Conservation (phyloP, 2,113 vertebrate genomes). For the Ctenodactylus gundi region DNA sequence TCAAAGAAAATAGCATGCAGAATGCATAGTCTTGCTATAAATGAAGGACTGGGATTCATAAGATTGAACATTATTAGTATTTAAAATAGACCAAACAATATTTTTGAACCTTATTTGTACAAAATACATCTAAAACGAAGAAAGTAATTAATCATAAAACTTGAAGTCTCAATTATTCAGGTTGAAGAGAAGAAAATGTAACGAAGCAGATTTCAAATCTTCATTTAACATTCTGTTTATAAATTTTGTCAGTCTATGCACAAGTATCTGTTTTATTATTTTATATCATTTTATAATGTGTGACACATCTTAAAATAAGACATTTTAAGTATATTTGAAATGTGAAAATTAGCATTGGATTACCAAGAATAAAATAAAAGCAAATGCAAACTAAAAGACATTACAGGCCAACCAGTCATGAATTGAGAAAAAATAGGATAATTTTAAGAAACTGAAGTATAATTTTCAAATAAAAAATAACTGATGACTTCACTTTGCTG, state of each 20-base stretch:
- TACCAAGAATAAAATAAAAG: neutral
- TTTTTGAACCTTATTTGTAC: neutral
- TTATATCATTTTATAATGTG: neutral
- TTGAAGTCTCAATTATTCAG: neutral
- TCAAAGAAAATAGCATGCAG: no score
- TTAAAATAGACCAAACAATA: neutral
- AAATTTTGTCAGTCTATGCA: neutral
- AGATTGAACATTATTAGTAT: neutral
- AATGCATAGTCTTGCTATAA: no score
- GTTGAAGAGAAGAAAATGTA: neutral
- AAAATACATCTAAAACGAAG: neutral
- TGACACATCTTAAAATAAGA: neutral
- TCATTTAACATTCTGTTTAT: neutral
- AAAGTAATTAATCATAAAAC: neutral
- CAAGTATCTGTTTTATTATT: neutral
- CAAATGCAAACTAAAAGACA: neutral
- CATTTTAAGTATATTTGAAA: neutral
- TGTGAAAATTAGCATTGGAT: neutral
- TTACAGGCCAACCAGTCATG: no score
- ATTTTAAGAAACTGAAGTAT: neutral
- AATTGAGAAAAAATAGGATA: neutral
- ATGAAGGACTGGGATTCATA: neutral
- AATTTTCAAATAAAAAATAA: slow-evolving; percentile 9
- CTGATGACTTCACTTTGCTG: slow-evolving; percentile 18
- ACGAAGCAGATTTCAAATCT: neutral